Evolutionary conservation across 2,797 vertebrate species (phyloP).

Genomic region (Triplophysa bombifrons): DNA sequence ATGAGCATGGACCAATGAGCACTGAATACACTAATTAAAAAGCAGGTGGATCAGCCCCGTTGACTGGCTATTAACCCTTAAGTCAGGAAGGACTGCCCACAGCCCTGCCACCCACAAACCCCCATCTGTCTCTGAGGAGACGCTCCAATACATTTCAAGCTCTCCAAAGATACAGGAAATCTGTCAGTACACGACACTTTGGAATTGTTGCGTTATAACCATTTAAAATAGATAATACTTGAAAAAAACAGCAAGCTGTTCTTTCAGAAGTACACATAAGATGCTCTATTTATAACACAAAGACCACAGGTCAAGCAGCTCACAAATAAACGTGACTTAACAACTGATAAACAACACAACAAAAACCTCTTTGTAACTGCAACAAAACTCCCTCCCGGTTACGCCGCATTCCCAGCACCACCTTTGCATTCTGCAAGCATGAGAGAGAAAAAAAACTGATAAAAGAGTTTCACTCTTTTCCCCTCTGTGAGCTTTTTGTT

Average conservation of each 20-base stretch:
- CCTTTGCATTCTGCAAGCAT: slow-evolving; percentile 56
- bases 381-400: slow-evolving; percentile 71
- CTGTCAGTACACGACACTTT: slow-evolving; percentile 8
- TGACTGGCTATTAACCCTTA: slow-evolving; percentile 54
- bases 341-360: slow-evolving; percentile 41
- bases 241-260: too few relatives aligned
- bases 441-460: slow-evolving; percentile 52
- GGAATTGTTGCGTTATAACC: background rate
- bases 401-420: slow-evolving; percentile 54
- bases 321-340: background rate
- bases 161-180: slow-evolving; percentile 37
- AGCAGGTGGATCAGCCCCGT: slow-evolving; percentile 52
- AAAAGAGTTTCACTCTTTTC: slow-evolving; percentile 55
- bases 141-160: slow-evolving; percentile 41
- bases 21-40: slow-evolving; percentile 53
- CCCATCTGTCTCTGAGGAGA: slow-evolving; percentile 57
- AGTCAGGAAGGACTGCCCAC: slow-evolving; percentile 49
- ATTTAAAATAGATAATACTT: background rate
- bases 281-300: background rate
- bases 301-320: background rate
- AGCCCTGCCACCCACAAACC: slow-evolving; percentile 48
- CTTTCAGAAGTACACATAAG: too few relatives aligned
- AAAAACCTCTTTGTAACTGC: slow-evolving; percentile 71
- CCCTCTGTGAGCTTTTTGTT: slow-evolving; percentile 58
- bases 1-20: slow-evolving; percentile 30